Percentiles rank a stretch among this genome's conserved stretches.
Conservation (phyloP, 2,113 vertebrate genomes). For the Rissa tridactyla region DNA sequence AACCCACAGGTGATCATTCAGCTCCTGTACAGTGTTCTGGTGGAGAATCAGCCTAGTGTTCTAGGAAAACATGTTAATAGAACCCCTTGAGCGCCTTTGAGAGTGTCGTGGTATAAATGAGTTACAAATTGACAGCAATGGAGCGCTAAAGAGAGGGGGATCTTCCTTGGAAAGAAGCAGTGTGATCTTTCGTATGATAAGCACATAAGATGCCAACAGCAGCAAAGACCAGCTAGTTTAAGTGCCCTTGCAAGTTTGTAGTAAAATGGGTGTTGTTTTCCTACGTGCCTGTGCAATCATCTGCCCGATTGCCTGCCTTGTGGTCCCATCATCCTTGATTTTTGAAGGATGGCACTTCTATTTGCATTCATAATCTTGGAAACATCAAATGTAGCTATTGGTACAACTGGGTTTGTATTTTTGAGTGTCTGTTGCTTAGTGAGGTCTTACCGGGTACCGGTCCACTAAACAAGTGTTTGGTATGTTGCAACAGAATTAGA, state of each 20-base stretch:
- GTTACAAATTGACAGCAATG: not conserved
- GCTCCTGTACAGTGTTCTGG: accelerated
- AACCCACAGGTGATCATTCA: not conserved
- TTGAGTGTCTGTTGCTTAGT: not conserved
- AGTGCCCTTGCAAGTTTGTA: not conserved
- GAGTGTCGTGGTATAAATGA: not conserved
- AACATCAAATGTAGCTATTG: not conserved
- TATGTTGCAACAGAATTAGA: not conserved
- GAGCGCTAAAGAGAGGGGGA: not conserved
- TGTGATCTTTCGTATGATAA: not conserved
- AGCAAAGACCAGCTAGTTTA: not conserved
- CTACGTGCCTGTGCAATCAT: not conserved
- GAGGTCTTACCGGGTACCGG: not conserved
- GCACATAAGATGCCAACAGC: not conserved
- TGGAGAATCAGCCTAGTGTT: not conserved
- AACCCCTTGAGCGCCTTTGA: not conserved
- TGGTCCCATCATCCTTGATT: not conserved
- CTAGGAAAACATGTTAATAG: not conserved
- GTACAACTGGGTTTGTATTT: not conserved
- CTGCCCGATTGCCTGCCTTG: not conserved
- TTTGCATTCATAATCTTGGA: not conserved
- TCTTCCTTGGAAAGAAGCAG: not conserved
- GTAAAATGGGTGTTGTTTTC: not conserved
- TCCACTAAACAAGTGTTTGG: not conserved
- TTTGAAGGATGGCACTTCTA: not conserved